A percentile compares a stretch with the other conserved stretches of the same genome.
phyloP scores from a whole-genome alignment of 2,888 invertebrate genomes.

The Diachrysia chrysitis region DNA sequence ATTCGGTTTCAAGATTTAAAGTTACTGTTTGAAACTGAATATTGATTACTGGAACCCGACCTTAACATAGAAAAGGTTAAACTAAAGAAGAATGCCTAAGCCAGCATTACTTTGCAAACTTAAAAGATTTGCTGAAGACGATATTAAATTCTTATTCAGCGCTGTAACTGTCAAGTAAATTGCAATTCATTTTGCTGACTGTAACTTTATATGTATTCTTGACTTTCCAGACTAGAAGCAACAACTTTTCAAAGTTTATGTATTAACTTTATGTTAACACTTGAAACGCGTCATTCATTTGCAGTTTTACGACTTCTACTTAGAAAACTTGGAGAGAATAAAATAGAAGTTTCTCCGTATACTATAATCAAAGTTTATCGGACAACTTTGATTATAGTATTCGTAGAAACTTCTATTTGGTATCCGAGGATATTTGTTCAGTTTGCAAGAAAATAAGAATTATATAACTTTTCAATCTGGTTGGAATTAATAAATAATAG shows the following conservation, averaged over 20 bases:
- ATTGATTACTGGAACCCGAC: not conserved
- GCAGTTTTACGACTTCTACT: conserved; percentile 1
- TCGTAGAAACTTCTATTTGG: not conserved
- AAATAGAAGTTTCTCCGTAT: too few species aligned
- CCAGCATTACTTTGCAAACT: not conserved
- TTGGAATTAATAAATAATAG: conserved; percentile 29
- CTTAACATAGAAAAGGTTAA: not conserved
- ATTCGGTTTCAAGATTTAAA: too few species aligned
- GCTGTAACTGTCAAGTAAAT: conserved; percentile 2
- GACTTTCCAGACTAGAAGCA: not conserved
- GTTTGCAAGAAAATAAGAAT: conserved; percentile 27
- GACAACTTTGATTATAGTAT: not conserved
- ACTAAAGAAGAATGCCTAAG: not conserved
- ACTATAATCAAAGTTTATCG: too few species aligned
- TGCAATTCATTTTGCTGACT: conserved; percentile 1
- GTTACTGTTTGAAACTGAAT: not conserved
- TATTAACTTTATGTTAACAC: conserved; percentile 3
- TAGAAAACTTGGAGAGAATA: not conserved
- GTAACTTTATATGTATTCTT: conserved; percentile 3
- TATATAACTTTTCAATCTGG: conserved; percentile 19
- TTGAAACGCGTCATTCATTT: not conserved
- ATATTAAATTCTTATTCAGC: conserved; percentile 1
- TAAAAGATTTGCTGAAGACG: not conserved
- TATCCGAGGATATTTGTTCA: conserved; percentile 22
- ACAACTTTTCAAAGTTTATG: conserved; percentile 3